Evolutionary conservation across 2,113 vertebrate genomes (phyloP).

Genomic region (Chaetodon trifascialis): DNA sequence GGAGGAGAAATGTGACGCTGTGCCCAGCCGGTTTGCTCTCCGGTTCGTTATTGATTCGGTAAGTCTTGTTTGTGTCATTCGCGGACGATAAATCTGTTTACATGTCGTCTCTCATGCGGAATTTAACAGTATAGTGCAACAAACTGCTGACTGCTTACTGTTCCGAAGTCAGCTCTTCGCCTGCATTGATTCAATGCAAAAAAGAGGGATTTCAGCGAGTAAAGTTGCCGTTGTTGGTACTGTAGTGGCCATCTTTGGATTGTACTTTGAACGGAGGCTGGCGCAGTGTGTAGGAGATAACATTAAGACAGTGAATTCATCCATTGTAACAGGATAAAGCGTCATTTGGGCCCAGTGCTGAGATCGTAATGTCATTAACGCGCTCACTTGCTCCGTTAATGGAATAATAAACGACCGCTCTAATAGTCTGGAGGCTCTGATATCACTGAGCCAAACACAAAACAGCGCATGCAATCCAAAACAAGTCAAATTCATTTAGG

Average conservation of each 20-base stretch:
- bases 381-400: background rate
- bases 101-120: background rate
- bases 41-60: slow-evolving; percentile 74
- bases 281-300: slow-evolving; percentile 20
- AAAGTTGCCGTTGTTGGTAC: slow-evolving; percentile 65
- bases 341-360: background rate
- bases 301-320: background rate
- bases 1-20: slow-evolving; percentile 36
- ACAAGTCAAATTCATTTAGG: background rate
- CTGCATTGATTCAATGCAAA: too few species aligned
- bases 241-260: slow-evolving; percentile 77
- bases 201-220: background rate
- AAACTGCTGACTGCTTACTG: background rate
- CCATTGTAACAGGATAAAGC: background rate
- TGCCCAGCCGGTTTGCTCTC: slow-evolving; percentile 30
- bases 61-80: slow-evolving; percentile 61
- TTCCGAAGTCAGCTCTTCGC: accelerated
- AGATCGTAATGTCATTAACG: background rate
- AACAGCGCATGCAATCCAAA: background rate
- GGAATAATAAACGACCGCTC: background rate
- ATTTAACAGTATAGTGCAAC: background rate
- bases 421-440: background rate
- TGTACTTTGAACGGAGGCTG: slow-evolving; percentile 40
- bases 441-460: background rate
- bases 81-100: slow-evolving; percentile 17